Evolutionary conservation across 2,113 vertebrate species (phyloP).

Genomic region (Brienomyrus longianalis): DNA sequence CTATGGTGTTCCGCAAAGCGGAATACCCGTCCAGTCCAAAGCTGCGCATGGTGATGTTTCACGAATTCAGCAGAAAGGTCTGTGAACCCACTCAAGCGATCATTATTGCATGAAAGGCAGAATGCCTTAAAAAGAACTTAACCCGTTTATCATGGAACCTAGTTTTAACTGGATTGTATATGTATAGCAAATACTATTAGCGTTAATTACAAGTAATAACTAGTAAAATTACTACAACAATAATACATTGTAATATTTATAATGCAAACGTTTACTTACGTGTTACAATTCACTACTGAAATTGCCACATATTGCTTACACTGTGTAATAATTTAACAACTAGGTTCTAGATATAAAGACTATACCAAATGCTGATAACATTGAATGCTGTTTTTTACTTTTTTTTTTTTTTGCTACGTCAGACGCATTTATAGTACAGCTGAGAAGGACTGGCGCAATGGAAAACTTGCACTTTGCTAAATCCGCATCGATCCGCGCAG

Average conservation of each 20-base stretch:
- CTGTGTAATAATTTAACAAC: neutral
- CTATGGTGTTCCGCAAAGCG: neutral
- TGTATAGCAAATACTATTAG: neutral
- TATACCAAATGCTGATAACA: neutral
- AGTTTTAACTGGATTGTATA: neutral
- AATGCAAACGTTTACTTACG: neutral
- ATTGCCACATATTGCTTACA: neutral
- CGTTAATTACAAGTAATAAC: neutral
- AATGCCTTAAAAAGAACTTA: neutral
- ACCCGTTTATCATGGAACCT: neutral
- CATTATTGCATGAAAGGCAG: neutral
- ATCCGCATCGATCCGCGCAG: neutral
- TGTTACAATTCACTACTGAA: neutral
- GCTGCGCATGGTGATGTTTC: neutral
- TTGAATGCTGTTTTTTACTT: neutral
- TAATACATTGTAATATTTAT: neutral
- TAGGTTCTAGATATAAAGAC: neutral
- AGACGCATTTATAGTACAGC: neutral
- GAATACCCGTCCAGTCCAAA: neutral
- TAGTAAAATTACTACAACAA: neutral
- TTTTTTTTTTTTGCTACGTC: neutral
- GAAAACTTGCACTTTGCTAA: neutral
- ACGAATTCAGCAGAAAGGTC: neutral
- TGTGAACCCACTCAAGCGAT: constrained; percentile 2
- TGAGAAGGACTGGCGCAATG: neutral